A percentile compares a stretch with the other conserved stretches of the same genome.
Conservation (phyloP, 1,140 invertebrate genomes). For the Thalassaphorura encarpata region DNA sequence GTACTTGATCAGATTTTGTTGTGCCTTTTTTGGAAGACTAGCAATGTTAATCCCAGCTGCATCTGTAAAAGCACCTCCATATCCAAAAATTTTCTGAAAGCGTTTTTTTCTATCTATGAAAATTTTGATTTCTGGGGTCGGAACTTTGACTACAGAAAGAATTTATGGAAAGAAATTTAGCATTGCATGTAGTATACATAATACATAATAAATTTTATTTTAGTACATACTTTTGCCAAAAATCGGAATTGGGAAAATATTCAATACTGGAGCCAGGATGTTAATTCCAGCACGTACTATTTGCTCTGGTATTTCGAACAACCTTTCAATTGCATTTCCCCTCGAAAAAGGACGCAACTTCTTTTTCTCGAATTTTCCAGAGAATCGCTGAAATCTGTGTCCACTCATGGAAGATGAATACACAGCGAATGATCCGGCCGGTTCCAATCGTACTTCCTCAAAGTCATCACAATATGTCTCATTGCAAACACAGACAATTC, state of each 20-base stretch:
- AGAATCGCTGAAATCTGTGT: not conserved
- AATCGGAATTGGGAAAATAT: not conserved
- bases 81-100: conserved; percentile 42
- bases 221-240: not conserved
- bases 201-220: not conserved
- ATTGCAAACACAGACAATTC: conserved; percentile 14
- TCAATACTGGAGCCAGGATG: not conserved
- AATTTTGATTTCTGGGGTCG: no score
- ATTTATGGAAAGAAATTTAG: no score
- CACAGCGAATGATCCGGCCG: conserved; percentile 1
- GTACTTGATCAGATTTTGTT: conserved; percentile 36
- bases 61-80: conserved; percentile 49
- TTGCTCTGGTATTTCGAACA: not conserved
- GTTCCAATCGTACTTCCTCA: not conserved
- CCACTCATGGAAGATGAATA: conserved; percentile 8
- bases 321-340: no score
- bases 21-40: conserved; percentile 34
- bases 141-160: no score
- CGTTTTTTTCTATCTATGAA: not conserved
- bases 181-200: not conserved
- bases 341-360: no score
- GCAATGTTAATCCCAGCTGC: conserved; percentile 43
- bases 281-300: not conserved
- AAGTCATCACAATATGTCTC: conserved; percentile 7
- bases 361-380: no score